A percentile compares a stretch with the other conserved stretches of the same genome.
Conservation (phyloP, 2,888 invertebrate species). For the Meliscaeva auricollis region DNA sequence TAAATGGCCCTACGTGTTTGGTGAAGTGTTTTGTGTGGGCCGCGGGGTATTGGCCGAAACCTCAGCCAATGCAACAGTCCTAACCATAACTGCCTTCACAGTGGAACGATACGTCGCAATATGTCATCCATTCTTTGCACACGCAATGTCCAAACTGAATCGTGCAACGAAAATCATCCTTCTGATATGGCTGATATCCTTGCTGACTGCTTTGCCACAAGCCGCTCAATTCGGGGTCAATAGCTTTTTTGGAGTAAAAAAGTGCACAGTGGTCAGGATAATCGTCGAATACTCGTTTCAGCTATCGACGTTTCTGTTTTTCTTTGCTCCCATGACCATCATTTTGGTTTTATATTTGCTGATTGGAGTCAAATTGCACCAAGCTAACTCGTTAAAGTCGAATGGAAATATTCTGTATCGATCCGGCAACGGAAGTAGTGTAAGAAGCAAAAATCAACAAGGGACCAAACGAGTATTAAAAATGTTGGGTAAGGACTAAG, state of each 20-base stretch:
- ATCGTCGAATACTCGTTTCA: constrained; percentile 86
- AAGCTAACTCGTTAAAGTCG: constrained; percentile 84
- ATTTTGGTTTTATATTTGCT: constrained; percentile 93
- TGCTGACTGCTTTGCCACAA: constrained; percentile 90
- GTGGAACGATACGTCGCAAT: constrained; percentile 89
- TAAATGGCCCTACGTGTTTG: constrained; percentile 91
- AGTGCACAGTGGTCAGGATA: constrained; percentile 81
- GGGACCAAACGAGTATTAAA: constrained; percentile 89
- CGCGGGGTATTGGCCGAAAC: constrained; percentile 92
- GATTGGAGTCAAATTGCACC: constrained; percentile 89
- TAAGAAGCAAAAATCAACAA: constrained; percentile 84
- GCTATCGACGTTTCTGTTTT: constrained; percentile 90
- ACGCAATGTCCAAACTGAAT: constrained; percentile 93
- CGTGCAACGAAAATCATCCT: constrained; percentile 91
- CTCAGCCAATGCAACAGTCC: constrained; percentile 90
- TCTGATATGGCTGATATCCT: constrained; percentile 91
- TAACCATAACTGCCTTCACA: constrained; percentile 93
- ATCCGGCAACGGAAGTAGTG: constrained; percentile 78
- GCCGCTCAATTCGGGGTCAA: constrained; percentile 91
- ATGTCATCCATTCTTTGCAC: constrained; percentile 87
- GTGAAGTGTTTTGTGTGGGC: constrained; percentile 91
- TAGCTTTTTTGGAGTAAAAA: constrained; percentile 79
- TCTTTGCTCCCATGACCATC: constrained; percentile 94
- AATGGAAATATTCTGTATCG: constrained; percentile 78
- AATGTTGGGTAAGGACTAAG: constrained; percentile 88